A percentile compares a stretch with the other conserved stretches of the same genome.
These are phyloP conservation scores for Phymastichus coffea DNA, from an alignment of 1,140 invertebrate genomes.

Conservation along the genomic window DNA sequence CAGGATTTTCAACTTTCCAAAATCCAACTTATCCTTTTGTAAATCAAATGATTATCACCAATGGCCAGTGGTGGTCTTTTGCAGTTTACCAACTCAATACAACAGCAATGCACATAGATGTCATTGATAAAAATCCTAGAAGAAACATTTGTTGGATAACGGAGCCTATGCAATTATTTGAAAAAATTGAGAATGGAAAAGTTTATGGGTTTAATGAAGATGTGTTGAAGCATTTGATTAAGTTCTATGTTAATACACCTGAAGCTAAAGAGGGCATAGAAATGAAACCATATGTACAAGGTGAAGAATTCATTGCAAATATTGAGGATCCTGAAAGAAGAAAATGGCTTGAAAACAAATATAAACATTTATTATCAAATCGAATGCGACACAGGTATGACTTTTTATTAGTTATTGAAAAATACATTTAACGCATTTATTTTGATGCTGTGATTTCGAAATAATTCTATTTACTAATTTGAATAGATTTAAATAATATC, in stretches of 20 bases:
- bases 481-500: too few relatives aligned
- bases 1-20: slow-evolving; percentile 82
- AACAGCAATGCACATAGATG: slow-evolving; percentile 63
- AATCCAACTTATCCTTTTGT: slow-evolving; percentile 86
- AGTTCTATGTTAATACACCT: slow-evolving; percentile 74
- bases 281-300: slow-evolving; percentile 72
- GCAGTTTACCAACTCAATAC: slow-evolving; percentile 90
- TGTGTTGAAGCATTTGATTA: slow-evolving; percentile 72
- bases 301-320: slow-evolving; percentile 63
- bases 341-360: slow-evolving; percentile 67
- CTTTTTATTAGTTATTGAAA: background rate
- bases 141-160: slow-evolving; percentile 83
- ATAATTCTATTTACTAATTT: too few relatives aligned
- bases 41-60: slow-evolving; percentile 81
- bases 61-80: slow-evolving; percentile 82
- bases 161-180: slow-evolving; percentile 71
- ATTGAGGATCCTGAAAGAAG: slow-evolving; percentile 67
- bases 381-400: slow-evolving; percentile 59
- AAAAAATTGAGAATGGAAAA: slow-evolving; percentile 69
- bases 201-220: slow-evolving; percentile 80
- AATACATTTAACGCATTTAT: too few relatives aligned
- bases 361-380: slow-evolving; percentile 68
- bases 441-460: too few relatives aligned
- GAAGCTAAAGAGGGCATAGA: slow-evolving; percentile 61
- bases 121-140: slow-evolving; percentile 65